Evolutionary conservation across 2,113 vertebrate species (phyloP), one percentile per base, ranked within the genome.

Genomic region (Clarias batrachus): DNA sequence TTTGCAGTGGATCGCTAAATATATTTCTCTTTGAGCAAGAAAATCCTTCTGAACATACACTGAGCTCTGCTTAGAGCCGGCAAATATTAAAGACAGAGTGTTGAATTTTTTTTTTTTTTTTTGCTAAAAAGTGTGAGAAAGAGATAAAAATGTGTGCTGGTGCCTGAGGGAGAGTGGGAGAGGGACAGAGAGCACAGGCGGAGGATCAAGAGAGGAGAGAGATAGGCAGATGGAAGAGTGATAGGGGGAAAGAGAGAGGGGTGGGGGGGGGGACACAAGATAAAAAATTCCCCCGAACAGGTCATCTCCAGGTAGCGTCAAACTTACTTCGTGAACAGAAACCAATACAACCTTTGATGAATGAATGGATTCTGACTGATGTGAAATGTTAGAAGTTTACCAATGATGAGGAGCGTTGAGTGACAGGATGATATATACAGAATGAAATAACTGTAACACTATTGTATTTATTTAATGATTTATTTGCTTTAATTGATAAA

Each of bases 1-100:
- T 81, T 37, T 81, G 78, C 78, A 33, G 78, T 21, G 78, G 10
- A 23, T 7, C 3, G 12, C 21, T 37, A 81, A 63, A 81, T 62
- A 14, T 23, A 81, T 81, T 81, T 63, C 57, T 81, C 59, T 62
- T 41, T 41, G 4, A 81, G 79, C 19, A 81, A 41, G 19, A 60
- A 41, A 81, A 62, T 59, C 79, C 57, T 21, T 63, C 79, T 41
- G 79, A 21, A 81, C 30, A 6, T 3, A 63, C 4, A 14, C 4
- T 11, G 8, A 37, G 57, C 12, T 63, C 59, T 25, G 71, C 71
- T 33, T 19, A 73, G 37, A 73, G 70, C 19, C 9, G 21, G 23
- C 41, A 54, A 25, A 52, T 25, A 76, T 7, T n/a, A 48, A 76
- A 13, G 48, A 76, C 41, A 16, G 48, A 62, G 21, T 27, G 23